phyloP scores from a whole-genome alignment of 2,797 vertebrate species.

The Garrulus glandarius region DNA sequence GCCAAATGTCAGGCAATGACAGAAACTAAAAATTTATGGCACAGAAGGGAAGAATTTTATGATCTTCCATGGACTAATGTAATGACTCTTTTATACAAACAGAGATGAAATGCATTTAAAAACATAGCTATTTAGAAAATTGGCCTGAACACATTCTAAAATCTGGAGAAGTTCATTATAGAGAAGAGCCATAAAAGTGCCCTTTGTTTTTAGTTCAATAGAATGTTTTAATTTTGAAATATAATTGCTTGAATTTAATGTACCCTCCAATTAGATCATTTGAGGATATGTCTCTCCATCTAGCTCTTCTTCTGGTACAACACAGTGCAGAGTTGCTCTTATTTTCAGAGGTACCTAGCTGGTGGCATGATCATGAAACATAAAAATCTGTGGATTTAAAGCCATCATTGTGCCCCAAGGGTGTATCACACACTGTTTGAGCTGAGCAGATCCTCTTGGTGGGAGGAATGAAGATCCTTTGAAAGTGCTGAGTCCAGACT shows the following conservation, averaged over 20 bases:
- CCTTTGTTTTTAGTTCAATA: background rate
- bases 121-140: conserved; percentile 38
- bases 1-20: conserved; percentile 40
- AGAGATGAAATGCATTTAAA: conserved; percentile 40
- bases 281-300: background rate
- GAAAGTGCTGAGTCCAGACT: background rate
- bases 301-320: background rate
- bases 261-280: background rate
- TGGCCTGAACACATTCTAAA: conserved; percentile 10
- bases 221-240: conserved; percentile 10
- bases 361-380: background rate
- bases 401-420: background rate
- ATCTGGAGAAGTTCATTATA: conserved; percentile 11
- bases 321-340: background rate
- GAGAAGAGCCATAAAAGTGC: background rate
- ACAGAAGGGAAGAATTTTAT: conserved; percentile 48
- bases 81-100: conserved; percentile 53
- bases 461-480: background rate
- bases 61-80: conserved; percentile 36
- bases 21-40: conserved; percentile 42
- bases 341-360: background rate
- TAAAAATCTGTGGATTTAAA: background rate
- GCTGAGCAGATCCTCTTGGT: background rate
- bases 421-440: background rate
- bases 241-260: background rate